Base-by-base conservation (phyloP, 2,888 invertebrate species). In the Eupeodes luniger region DNA sequence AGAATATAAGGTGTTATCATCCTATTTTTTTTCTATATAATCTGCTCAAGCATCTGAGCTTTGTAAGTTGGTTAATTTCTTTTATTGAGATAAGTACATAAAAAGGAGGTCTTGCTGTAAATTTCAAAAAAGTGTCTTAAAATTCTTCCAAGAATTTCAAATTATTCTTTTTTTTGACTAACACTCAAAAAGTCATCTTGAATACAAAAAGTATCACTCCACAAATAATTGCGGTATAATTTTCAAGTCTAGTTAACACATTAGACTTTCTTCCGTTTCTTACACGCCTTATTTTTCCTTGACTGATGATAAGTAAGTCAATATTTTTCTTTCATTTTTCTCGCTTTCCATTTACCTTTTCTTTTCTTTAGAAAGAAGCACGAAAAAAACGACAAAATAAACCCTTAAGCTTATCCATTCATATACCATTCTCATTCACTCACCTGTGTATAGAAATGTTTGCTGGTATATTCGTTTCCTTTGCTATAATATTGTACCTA, bases 301-400 rank as follows among this genome's bases (percentile, higher is more conserved):
- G 40, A 40, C 40, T 7, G 40, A 40, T 40, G 40, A 64, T 2
- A 64, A 19, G 12, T 44, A 64, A 64, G 44, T 16, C 47, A 64
- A 64, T 64, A 64, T 64, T 64, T 40, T 64, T 9, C 12, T 44
- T 64, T 64, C 44, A 44, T 64, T 64, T 64, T 40, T 40, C 40
- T 44, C 12, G 9, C 14, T 36, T 40, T n/a, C n/a, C 14, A 59
- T n/a, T 36, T 7, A 36, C 36, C 27, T 27, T 27, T 27, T 27
- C 27, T 27, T 40, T 40, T 40, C 4, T 40, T 40, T 40, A 5
- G 6, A 7, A 40, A 40, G 40, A 40, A 40, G 1, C 5, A 40
- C 0, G 4, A 40, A 40, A 40, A 40, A 40, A 3, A 27, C 2
- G 12, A 7, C 44, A 55, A 55, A 55, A 55, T 19, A 64, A 64